Base-by-base conservation (phyloP, 2,797 vertebrate species). In the Florisuga fusca region DNA sequence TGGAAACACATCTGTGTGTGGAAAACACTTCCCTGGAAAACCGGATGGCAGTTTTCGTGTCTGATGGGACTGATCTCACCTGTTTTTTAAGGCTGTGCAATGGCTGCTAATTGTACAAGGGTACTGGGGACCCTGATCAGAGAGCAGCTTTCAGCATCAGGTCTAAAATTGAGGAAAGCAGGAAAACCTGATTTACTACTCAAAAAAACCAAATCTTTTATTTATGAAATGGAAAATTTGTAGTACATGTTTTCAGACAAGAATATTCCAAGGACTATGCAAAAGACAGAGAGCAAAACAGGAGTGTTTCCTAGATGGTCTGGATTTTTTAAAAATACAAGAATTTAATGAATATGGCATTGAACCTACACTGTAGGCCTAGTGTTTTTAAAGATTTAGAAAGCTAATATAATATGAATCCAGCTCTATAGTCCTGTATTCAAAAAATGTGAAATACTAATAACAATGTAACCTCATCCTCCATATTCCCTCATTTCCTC, bases 401-500 rank as follows among this genome's bases (percentile, higher is more conserved):
- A 94, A 87, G 63, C 57, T 95, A 91, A 93, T 91, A 90, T 79
- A 81, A 25, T 76, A 84, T 71, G 74, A 96, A 90, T 82, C 77
- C 61, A 90, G 36, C 36, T 51, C 62, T 55, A 77, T 77, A 95
- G 88, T 82, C 46, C 74, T n/a, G 17, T 91, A 71, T 91, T 95
- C 61, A 91, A 90, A 93, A 88, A 92, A 94, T 20, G 27, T 87
- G 83, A 91, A 96, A 95, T 93, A 94, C 95, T 92, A 95, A 94
- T 86, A 91, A 89, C 64, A 94, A 72, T 87, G 87, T 96, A 96
- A 94, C 83, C 63, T 92, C 95, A 95, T 95, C 80, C 71, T 89
- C 80, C 16, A 23, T 88, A 87, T 97, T 96, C 96, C 87, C 87
- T 96, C 93, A 94, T 96, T 96, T 96, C 94, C 89, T 96, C 71